Conservation (phyloP, 1,140 invertebrate genomes). For the Apocrypta bakeri region DNA sequence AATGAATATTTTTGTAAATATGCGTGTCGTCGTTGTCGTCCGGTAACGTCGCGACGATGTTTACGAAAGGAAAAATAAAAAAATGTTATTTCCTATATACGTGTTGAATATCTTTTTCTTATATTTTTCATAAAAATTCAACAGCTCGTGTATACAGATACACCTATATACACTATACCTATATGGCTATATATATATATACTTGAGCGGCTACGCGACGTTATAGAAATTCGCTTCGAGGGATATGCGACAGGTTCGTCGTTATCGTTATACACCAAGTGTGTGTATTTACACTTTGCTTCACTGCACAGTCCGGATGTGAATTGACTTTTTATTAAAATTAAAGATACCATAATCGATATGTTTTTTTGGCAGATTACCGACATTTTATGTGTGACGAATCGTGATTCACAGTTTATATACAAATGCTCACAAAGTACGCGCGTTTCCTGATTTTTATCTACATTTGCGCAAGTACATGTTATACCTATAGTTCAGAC, state of each 20-base stretch:
- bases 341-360: neutral
- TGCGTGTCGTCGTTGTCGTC: neutral
- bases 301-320: neutral
- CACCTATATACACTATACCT: too few species aligned
- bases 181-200: too few species aligned
- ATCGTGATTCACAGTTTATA: too few species aligned
- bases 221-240: neutral
- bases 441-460: too few species aligned
- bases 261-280: too few species aligned
- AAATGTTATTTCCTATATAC: too few species aligned
- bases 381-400: neutral
- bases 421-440: too few species aligned
- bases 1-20: constrained; percentile 31
- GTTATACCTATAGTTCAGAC: too few species aligned
- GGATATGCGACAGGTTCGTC: neutral
- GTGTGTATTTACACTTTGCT: neutral
- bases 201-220: neutral
- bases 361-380: constrained; percentile 12
- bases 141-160: neutral
- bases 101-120: constrained; percentile 6
- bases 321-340: constrained; percentile 31
- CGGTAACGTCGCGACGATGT: constrained; percentile 24
- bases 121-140: neutral
- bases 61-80: constrained; percentile 33
- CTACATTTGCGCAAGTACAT: too few species aligned